These are phyloP conservation scores for Megalops atlanticus DNA, from an alignment of 2,113 vertebrate genomes.

Conservation along the genomic window DNA sequence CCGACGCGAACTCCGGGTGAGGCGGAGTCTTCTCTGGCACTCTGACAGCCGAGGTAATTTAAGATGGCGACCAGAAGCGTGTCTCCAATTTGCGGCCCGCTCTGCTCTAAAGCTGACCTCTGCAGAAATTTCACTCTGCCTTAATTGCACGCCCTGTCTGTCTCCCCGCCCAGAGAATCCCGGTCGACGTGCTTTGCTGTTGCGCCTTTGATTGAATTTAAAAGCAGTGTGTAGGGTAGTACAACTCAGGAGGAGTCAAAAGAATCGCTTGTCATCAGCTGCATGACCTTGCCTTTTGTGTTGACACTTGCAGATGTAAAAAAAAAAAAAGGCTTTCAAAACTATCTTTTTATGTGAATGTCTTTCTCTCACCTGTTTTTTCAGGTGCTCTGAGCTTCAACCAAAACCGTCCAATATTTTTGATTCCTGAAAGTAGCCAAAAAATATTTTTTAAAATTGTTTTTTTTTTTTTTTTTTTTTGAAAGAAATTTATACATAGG, in stretches of 20 bases:
- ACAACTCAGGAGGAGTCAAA: background rate
- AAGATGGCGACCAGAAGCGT: background rate
- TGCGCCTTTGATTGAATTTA: background rate
- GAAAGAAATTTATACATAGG: too few species aligned
- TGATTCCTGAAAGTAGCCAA: too few species aligned
- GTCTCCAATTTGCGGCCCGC: background rate
- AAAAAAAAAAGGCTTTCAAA: background rate
- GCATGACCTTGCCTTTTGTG: too few species aligned
- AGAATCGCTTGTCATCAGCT: background rate
- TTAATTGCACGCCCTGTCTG: background rate
- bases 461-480: too few species aligned
- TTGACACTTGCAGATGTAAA: background rate
- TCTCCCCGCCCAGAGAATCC: background rate
- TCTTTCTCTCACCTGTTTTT: too few species aligned
- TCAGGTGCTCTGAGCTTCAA: too few species aligned
- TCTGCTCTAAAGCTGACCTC: background rate
- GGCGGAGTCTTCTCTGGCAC: background rate
- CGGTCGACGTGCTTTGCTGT: background rate
- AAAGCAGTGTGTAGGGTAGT: background rate
- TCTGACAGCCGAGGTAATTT: background rate
- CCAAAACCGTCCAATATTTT: too few species aligned
- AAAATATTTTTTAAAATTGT: too few species aligned
- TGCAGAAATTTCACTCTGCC: background rate
- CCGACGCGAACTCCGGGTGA: background rate
- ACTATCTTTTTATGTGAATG: too few species aligned